Percentiles rank a stretch among this genome's conserved stretches.
phyloP scores from a whole-genome alignment of 1,140 invertebrate species.

The Drosophila ambigua region DNA sequence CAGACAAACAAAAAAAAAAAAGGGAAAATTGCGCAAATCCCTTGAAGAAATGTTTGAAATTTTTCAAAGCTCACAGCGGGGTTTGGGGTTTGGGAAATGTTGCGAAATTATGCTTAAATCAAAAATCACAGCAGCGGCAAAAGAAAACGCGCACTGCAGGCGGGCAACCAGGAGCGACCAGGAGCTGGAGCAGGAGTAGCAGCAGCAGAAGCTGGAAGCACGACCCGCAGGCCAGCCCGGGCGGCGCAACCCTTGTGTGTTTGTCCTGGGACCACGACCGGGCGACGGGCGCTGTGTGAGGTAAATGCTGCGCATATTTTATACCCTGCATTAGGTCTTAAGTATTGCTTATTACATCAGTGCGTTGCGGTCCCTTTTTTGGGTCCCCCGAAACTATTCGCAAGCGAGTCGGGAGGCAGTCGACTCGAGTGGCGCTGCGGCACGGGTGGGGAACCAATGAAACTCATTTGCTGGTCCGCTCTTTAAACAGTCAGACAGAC shows the following conservation, averaged over 20 bases:
- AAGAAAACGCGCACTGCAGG: constrained; percentile 44
- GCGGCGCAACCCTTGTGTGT: constrained; percentile 45
- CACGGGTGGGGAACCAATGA: no score
- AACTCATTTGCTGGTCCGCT: no score
- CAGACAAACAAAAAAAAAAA: constrained; percentile 32
- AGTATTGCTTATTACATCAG: constrained; percentile 76
- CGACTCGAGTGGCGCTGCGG: background rate
- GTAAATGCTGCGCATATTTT: constrained; percentile 76
- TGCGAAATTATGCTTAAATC: constrained; percentile 82
- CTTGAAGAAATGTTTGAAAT: constrained; percentile 80
- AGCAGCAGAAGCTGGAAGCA: background rate
- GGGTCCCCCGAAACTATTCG: constrained; percentile 31
- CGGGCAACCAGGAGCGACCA: constrained; percentile 12
- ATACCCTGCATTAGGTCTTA: constrained; percentile 80
- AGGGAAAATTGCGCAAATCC: constrained; percentile 76
- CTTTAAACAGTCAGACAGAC: no score
- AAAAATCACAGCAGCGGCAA: constrained; percentile 75
- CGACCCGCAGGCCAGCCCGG: constrained; percentile 13
- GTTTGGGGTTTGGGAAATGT: constrained; percentile 23
- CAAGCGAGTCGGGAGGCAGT: background rate
- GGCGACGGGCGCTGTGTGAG: constrained; percentile 30
- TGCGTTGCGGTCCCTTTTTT: constrained; percentile 41
- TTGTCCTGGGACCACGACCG: background rate
- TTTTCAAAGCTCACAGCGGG: constrained; percentile 65
- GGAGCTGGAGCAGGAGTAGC: background rate